A percentile compares a stretch with the other conserved stretches of the same genome.
These are phyloP conservation scores for Lydus trimaculatus DNA, from an alignment of 2,888 invertebrate genomes.

Conservation along the genomic window DNA sequence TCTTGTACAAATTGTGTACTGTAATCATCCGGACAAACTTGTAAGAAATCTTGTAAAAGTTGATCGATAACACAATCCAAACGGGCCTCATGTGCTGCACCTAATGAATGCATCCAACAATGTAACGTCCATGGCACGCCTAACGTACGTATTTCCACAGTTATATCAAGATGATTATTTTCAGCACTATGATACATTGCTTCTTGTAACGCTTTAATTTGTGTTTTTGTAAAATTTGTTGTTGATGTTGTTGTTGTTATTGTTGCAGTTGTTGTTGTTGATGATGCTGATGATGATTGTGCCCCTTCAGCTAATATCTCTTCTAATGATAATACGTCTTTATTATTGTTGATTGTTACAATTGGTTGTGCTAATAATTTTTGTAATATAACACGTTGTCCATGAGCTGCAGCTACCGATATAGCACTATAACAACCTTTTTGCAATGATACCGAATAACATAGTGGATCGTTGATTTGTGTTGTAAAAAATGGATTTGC, in stretches of 20 bases:
- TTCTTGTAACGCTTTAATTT: conserved; percentile 86
- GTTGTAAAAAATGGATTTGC: conserved; percentile 90
- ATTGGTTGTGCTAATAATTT: conserved; percentile 79
- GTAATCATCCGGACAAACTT: conserved; percentile 90
- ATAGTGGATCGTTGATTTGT: conserved; percentile 81
- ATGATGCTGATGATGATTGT: not conserved
- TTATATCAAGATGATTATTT: conserved; percentile 89
- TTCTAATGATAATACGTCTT: conserved; percentile 84
- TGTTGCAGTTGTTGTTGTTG: not conserved
- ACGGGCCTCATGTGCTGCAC: conserved; percentile 84
- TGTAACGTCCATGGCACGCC: conserved; percentile 92
- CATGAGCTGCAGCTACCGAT: conserved; percentile 89
- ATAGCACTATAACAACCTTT: conserved; percentile 89
- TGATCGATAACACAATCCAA: conserved; percentile 88
- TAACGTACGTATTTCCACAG: conserved; percentile 83
- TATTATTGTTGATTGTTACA: conserved; percentile 68
- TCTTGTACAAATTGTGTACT: conserved; percentile 90
- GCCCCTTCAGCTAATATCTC: conserved; percentile 89
- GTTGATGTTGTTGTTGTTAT: conserved; percentile 50
- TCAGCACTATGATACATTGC: conserved; percentile 96
- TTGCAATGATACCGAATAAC: conserved; percentile 86
- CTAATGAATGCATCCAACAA: conserved; percentile 90
- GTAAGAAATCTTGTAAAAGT: conserved; percentile 86
- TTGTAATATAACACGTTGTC: conserved; percentile 79
- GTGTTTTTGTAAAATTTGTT: conserved; percentile 77